phyloP scores from a whole-genome alignment of 2,113 vertebrate species.

The Porphyrio hochstetteri region DNA sequence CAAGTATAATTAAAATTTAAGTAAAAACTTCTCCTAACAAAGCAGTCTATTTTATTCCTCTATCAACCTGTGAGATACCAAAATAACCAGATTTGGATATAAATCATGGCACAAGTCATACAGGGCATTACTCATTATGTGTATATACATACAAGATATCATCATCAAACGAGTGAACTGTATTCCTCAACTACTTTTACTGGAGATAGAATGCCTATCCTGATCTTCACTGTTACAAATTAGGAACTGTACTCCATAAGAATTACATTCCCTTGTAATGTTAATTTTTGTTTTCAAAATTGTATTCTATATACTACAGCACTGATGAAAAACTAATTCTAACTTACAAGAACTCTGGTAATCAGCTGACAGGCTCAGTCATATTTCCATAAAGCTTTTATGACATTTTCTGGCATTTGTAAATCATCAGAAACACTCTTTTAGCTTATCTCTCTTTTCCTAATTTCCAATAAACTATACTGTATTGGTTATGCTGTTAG shows the following conservation, averaged over 20 bases:
- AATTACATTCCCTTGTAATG: neutral
- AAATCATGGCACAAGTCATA: neutral
- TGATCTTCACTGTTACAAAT: neutral
- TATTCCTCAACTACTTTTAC: neutral
- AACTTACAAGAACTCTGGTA: neutral
- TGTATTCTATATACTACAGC: neutral
- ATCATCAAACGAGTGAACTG: neutral
- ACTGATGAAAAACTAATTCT: neutral
- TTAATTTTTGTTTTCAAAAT: neutral
- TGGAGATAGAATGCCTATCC: neutral
- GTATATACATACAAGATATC: neutral
- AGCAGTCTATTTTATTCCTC: neutral
- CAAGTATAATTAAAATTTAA: neutral
- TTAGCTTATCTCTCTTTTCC: neutral
- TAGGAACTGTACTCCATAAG: neutral
- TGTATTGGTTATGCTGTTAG: neutral
- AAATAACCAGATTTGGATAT: neutral
- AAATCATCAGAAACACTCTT: neutral
- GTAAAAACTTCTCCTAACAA: neutral
- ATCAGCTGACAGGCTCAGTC: neutral
- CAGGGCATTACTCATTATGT: rapidly evolving
- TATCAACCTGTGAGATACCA: neutral
- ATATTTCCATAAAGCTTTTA: neutral
- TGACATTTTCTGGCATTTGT: neutral
- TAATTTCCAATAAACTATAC: neutral